These are phyloP conservation scores for Odontamblyopus lacepedii DNA, from an alignment of 2,797 vertebrate genomes.

Conservation along the genomic window DNA sequence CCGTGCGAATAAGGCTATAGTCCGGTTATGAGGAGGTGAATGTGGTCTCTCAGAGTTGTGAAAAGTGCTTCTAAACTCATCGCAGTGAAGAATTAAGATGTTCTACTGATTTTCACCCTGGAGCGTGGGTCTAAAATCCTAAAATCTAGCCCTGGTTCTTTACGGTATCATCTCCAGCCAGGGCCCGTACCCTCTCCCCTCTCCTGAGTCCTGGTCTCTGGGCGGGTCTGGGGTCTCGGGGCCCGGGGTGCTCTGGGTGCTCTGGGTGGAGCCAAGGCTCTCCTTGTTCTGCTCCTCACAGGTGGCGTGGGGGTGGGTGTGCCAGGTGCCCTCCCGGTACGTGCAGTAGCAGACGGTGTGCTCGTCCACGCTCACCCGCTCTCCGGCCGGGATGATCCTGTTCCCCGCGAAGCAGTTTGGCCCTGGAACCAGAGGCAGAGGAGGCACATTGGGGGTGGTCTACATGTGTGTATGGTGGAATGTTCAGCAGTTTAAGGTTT, in stretches of 20 bases:
- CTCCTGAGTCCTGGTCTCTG: slow-evolving; percentile 41
- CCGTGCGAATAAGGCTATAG: no score
- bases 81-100: no score
- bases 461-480: no score
- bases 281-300: slow-evolving; percentile 42
- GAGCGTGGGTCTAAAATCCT: no score
- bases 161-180: slow-evolving; percentile 72
- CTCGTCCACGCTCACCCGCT: slow-evolving; percentile 72
- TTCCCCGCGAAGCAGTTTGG: slow-evolving; percentile 82
- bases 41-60: no score
- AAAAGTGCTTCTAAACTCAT: no score
- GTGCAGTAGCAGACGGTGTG: slow-evolving; percentile 76
- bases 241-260: slow-evolving; percentile 35
- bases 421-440: slow-evolving; percentile 50
- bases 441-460: no score
- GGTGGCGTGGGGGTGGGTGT: slow-evolving; percentile 70
- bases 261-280: slow-evolving; percentile 38
- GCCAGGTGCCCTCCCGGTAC: slow-evolving; percentile 74
- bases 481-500: no score
- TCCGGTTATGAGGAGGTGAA: no score
- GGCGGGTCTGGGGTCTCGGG: slow-evolving; percentile 18
- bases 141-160: background rate
- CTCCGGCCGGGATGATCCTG: slow-evolving; percentile 77
- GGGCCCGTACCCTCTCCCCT: slow-evolving; percentile 42
- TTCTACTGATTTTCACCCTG: no score